Conservation (phyloP, 2,888 invertebrate species). For the Microctonus brassicae region DNA sequence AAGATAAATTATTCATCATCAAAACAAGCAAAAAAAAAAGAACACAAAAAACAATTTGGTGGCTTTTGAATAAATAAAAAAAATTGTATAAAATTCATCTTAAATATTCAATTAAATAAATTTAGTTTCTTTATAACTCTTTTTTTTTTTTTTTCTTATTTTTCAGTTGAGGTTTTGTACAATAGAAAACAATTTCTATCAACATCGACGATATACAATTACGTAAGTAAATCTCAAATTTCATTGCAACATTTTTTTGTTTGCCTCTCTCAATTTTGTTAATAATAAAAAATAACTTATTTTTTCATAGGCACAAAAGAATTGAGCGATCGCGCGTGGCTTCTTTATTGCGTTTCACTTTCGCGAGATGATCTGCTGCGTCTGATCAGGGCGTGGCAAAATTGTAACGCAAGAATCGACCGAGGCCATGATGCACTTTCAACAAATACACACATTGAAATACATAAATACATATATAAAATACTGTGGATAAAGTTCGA, state of each 20-base stretch:
- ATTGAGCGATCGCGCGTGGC: conserved; percentile 49
- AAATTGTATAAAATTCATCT: no score
- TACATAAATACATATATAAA: conserved; percentile 22
- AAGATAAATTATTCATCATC: not conserved
- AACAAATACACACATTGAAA: conserved; percentile 5
- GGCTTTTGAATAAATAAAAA: not conserved
- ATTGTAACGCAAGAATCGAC: conserved; percentile 67
- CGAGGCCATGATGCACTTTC: conserved; percentile 55
- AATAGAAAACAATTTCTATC: conserved; percentile 56
- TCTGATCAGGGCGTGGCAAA: conserved; percentile 66
- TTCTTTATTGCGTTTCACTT: conserved; percentile 69
- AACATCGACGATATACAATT: conserved; percentile 53
- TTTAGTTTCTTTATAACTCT: no score
- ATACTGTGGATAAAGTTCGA: not conserved
- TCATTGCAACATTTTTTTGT: conserved; percentile 25
- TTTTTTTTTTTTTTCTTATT: no score
- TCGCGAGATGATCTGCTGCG: conserved; percentile 65
- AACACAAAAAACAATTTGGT: not conserved
- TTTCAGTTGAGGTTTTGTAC: no score
- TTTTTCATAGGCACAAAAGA: conserved; percentile 3
- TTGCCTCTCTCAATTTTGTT: conserved; percentile 9
- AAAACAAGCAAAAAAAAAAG: not conserved
- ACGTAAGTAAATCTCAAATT: conserved; percentile 48
- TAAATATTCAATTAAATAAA: no score
- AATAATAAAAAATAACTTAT: no score